Evolutionary conservation across 2,113 vertebrate species (phyloP).

Genomic region (Rhynchomys soricoides): DNA sequence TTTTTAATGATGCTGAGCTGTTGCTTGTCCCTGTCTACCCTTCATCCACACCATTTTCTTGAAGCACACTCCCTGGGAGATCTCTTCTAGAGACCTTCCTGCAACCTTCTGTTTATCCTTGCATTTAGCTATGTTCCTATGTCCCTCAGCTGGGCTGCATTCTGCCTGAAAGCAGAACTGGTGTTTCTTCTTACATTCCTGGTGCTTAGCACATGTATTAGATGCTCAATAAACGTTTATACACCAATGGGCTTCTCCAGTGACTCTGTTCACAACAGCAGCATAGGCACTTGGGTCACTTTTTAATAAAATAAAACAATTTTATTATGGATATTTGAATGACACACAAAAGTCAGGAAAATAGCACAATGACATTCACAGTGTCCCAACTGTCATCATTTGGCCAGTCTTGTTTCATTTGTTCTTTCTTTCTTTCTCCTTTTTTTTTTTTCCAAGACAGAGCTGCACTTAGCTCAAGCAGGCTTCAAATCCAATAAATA

Average conservation of each 20-base stretch:
- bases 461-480: background rate
- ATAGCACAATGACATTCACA: background rate
- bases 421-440: background rate
- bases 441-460: background rate
- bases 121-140: background rate
- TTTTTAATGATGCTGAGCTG: background rate
- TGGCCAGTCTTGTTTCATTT: background rate
- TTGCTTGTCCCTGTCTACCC: background rate
- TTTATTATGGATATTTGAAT: slow-evolving; percentile 29
- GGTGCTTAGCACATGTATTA: background rate
- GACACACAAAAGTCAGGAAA: background rate
- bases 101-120: background rate
- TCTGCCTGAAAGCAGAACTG: background rate
- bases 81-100: background rate
- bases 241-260: background rate
- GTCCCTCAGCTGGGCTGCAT: background rate
- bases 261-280: background rate
- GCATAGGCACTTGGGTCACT: background rate
- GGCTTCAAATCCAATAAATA: background rate
- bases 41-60: background rate
- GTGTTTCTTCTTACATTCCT: background rate
- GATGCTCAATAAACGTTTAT: background rate
- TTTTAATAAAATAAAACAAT: background rate
- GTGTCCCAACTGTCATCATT: background rate
- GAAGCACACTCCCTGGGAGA: background rate